Conservation (phyloP, 2,113 vertebrate species). For the Eurystomus gularis region DNA sequence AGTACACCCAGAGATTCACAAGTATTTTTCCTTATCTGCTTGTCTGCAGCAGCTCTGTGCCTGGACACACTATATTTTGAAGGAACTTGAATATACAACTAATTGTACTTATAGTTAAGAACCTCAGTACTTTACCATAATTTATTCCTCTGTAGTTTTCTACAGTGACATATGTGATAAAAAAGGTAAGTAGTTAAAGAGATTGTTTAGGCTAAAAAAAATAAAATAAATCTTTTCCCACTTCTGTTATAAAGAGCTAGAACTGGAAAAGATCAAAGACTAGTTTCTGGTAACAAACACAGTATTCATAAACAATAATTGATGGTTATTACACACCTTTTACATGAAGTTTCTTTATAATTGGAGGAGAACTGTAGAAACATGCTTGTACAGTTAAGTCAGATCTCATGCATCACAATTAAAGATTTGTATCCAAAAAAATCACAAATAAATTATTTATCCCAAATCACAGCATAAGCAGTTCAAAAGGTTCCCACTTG, state of each 20-base stretch:
- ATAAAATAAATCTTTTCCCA: neutral
- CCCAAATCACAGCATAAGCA: neutral
- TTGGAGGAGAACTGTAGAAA: neutral
- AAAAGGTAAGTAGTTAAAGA: neutral
- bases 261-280: neutral
- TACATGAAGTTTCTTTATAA: neutral
- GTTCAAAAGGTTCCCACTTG: constrained; percentile 52
- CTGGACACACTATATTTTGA: neutral
- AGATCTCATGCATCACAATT: neutral
- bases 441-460: neutral
- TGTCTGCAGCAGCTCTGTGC: neutral
- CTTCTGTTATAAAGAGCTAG: neutral
- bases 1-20: neutral
- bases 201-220: neutral
- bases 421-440: neutral
- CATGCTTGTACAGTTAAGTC: neutral
- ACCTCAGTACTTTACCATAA: neutral
- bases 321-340: neutral
- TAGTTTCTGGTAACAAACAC: neutral
- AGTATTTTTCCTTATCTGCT: neutral
- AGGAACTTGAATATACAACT: neutral
- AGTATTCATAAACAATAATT: neutral
- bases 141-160: neutral
- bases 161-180: neutral
- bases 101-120: neutral